A percentile compares a stretch with the other conserved stretches of the same genome.
phyloP scores from a whole-genome alignment of 2,113 vertebrate genomes.

The Hemicordylus capensis region DNA sequence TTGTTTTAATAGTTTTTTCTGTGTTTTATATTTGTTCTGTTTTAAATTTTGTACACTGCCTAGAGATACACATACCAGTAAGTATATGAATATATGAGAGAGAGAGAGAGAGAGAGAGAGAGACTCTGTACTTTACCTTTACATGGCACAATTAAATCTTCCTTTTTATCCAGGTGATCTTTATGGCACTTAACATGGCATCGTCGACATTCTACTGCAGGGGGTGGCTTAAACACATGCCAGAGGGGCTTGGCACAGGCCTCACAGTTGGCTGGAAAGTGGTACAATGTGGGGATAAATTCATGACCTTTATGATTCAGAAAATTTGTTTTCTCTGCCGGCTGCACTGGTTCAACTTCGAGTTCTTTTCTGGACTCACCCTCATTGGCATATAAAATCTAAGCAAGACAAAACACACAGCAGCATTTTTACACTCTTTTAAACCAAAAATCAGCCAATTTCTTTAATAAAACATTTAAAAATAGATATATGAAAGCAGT shows the following conservation, averaged over 20 bases:
- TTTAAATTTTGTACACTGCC: too few species aligned
- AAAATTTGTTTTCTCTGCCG: constrained; percentile 94
- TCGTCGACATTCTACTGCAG: constrained; percentile 94
- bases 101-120: too few species aligned
- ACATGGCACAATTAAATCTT: constrained; percentile 97
- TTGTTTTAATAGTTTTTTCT: too few species aligned
- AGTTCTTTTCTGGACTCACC: constrained; percentile 96
- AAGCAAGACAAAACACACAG: constrained; percentile 36
- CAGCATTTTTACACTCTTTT: not conserved
- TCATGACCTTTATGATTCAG: constrained; percentile 97
- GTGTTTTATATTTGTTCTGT: too few species aligned
- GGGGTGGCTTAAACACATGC: constrained; percentile 97
- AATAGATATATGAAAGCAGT: not conserved
- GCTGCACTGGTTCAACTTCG: constrained; percentile 88
- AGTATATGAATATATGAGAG: too few species aligned
- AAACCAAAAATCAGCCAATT: not conserved
- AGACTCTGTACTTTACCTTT: constrained; percentile 85
- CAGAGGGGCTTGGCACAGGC: constrained; percentile 98
- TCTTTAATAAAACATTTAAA: not conserved
- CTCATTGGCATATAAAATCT: constrained; percentile 99
- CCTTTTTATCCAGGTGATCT: constrained; percentile 98
- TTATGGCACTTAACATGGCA: constrained; percentile 99
- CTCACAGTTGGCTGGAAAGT: constrained; percentile 98
- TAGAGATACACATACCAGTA: too few species aligned
- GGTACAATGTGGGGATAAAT: constrained; percentile 98